A percentile compares a stretch with the other conserved stretches of the same genome.
phyloP scores from a whole-genome alignment of 2,113 vertebrate species.

The Carettochelys insculpta region DNA sequence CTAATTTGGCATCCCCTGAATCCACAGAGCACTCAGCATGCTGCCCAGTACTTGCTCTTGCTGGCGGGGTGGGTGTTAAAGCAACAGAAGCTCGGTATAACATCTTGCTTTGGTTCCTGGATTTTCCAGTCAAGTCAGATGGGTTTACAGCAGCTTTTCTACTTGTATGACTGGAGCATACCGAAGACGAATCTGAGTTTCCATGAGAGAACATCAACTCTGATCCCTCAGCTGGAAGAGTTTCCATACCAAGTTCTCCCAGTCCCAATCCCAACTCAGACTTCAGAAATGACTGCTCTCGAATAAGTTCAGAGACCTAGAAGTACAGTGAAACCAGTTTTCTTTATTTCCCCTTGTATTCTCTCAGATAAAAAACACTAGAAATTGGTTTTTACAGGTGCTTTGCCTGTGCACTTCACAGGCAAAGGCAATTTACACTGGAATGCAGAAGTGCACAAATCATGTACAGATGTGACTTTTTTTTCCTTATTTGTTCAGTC shows the following conservation, averaged over 20 bases:
- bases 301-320: conserved; percentile 91
- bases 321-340: conserved; percentile 44
- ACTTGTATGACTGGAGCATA: conserved; percentile 80
- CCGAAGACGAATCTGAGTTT: conserved; percentile 82
- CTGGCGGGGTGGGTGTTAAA: conserved; percentile 84
- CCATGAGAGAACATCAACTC: conserved; percentile 79
- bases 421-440: background rate
- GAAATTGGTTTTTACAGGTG: background rate
- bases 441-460: background rate
- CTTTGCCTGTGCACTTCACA: background rate
- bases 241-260: conserved; percentile 77
- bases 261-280: conserved; percentile 85
- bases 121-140: conserved; percentile 52
- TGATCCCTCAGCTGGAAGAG: conserved; percentile 73
- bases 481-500: conserved; percentile 40
- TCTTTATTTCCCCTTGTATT: background rate
- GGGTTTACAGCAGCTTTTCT: conserved; percentile 62
- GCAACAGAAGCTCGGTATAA: conserved; percentile 87
- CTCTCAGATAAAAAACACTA: background rate
- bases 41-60: conserved; percentile 74
- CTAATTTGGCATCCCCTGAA: conserved; percentile 23
- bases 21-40: conserved; percentile 69
- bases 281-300: conserved; percentile 90
- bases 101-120: conserved; percentile 70
- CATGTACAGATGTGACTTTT: background rate